phyloP scores from a whole-genome alignment of 2,797 vertebrate species.

The Psittacula derbiana region DNA sequence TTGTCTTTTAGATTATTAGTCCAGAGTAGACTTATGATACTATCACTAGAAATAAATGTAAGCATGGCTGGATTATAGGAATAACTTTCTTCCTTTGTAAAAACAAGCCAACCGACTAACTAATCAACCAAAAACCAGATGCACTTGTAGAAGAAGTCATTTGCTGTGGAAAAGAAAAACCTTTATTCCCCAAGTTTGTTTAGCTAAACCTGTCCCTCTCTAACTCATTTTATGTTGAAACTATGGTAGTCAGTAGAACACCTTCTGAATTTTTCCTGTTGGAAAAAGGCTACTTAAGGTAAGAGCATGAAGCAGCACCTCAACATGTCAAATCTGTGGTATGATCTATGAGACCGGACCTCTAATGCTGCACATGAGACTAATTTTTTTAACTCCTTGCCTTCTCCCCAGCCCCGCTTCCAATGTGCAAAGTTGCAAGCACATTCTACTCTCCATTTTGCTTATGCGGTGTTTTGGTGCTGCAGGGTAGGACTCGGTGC shows the following conservation, averaged over 20 bases:
- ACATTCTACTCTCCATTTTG: neutral
- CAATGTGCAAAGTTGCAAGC: neutral
- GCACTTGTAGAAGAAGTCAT: neutral
- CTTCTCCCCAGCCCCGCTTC: rapidly evolving
- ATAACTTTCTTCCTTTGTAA: neutral
- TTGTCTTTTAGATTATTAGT: neutral
- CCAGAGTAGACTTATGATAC: neutral
- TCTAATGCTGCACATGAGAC: neutral
- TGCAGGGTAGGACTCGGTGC: neutral
- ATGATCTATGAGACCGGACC: neutral
- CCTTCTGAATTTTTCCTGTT: neutral
- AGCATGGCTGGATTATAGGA: neutral
- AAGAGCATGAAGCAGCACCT: neutral
- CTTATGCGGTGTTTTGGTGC: neutral
- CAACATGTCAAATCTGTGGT: neutral
- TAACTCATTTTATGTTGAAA: neutral
- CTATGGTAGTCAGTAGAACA: neutral
- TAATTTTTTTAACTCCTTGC: neutral
- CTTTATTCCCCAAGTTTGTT: neutral
- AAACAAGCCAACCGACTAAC: neutral
- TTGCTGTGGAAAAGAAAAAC: neutral
- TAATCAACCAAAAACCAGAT: neutral
- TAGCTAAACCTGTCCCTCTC: neutral
- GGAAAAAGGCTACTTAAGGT: neutral
- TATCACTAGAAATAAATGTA: neutral